phyloP scores from a whole-genome alignment of 2,888 invertebrate species.

The Clepsis dumicolana region DNA sequence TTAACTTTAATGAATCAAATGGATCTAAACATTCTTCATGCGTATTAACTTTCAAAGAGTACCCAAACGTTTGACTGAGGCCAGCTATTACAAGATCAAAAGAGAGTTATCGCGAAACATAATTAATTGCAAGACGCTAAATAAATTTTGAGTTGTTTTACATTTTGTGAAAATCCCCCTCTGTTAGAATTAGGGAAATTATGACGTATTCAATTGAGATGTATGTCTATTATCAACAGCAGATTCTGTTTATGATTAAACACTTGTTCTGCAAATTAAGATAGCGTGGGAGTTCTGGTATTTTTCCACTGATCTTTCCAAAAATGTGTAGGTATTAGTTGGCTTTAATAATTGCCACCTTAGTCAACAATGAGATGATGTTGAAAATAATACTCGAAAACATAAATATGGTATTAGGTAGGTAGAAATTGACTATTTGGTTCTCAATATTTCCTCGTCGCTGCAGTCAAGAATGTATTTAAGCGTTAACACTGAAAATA shows the following conservation, averaged over 20 bases:
- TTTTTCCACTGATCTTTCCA: background rate
- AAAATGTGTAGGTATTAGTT: background rate
- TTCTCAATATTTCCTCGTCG: background rate
- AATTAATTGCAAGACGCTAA: conserved; percentile 30
- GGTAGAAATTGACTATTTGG: no score
- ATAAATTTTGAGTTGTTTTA: conserved; percentile 26
- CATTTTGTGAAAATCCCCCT: conserved; percentile 22
- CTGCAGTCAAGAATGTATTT: conserved; percentile 8
- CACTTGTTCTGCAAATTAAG: conserved; percentile 5
- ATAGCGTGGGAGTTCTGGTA: background rate
- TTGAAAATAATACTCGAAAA: background rate
- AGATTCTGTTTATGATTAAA: conserved; percentile 29
- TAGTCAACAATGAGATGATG: background rate
- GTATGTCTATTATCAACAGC: conserved; percentile 15
- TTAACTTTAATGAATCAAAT: conserved; percentile 29
- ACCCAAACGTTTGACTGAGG: conserved; percentile 20
- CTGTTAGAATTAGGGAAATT: conserved; percentile 21
- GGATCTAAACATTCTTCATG: conserved; percentile 24
- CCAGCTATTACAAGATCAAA: conserved; percentile 38
- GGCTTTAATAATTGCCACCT: background rate
- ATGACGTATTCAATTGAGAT: conserved; percentile 21
- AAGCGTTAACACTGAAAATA: conserved; percentile 8
- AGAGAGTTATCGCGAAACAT: conserved; percentile 17
- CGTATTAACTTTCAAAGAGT: conserved; percentile 25
- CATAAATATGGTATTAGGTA: no score